Conservation (phyloP, 2,888 invertebrate genomes). For the Erannis defoliaria region DNA sequence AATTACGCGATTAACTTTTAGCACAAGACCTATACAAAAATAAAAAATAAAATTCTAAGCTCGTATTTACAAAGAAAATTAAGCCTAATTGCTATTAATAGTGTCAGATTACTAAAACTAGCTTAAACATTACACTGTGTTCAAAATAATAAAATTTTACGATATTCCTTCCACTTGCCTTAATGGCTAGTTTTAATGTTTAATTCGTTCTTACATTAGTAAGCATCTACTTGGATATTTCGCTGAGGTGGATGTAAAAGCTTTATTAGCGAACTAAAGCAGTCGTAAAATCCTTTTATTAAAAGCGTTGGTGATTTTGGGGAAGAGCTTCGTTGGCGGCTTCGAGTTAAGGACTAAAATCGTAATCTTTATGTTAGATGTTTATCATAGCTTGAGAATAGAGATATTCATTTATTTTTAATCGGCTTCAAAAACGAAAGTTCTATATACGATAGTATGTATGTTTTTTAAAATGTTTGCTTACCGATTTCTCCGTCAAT, state of each 20-base stretch:
- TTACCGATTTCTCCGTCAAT: too few relatives aligned
- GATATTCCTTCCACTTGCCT: slow-evolving; percentile 30
- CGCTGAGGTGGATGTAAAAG: slow-evolving; percentile 43
- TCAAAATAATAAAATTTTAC: slow-evolving; percentile 30
- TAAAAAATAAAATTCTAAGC: not conserved
- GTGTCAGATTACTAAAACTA: not conserved
- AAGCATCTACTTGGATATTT: slow-evolving; percentile 42
- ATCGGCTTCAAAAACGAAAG: too few relatives aligned
- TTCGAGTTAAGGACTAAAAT: slow-evolving; percentile 8
- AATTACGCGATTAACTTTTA: too few relatives aligned
- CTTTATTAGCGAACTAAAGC: slow-evolving; percentile 42
- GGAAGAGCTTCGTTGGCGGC: not conserved
- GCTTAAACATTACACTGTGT: slow-evolving; percentile 23
- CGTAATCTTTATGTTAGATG: slow-evolving; percentile 4
- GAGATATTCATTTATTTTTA: too few relatives aligned
- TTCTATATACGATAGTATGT: too few relatives aligned
- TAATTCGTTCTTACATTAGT: slow-evolving; percentile 43
- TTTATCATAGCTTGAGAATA: too few relatives aligned
- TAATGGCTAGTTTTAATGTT: slow-evolving; percentile 42
- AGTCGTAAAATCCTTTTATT: slow-evolving; percentile 40
- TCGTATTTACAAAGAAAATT: not conserved
- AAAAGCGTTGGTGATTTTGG: slow-evolving; percentile 26
- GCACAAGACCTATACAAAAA: too few relatives aligned
- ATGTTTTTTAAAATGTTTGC: too few relatives aligned
- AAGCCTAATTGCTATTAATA: not conserved